Evolutionary conservation across 2,797 vertebrate genomes (phyloP).

Genomic region (Rousettus madagascariensis): DNA sequence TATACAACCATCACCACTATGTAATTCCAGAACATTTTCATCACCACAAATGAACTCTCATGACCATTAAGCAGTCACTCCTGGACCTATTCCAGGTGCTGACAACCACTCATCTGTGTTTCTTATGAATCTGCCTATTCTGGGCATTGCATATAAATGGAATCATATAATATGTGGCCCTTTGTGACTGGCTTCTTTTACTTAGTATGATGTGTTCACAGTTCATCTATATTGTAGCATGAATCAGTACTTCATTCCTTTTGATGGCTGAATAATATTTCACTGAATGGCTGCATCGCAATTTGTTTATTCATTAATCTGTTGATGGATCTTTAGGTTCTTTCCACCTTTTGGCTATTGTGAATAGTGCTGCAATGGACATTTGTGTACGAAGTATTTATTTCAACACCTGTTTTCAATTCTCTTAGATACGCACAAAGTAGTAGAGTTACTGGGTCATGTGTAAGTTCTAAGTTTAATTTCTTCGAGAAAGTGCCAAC

Average conservation of each 20-base stretch:
- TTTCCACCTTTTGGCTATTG: not conserved
- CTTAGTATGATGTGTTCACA: not conserved
- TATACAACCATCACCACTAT: not conserved
- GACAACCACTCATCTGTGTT: not conserved
- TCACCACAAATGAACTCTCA: not conserved
- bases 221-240: not conserved
- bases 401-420: not conserved
- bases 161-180: not conserved
- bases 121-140: not conserved
- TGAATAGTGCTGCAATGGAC: not conserved
- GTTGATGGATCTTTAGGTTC: not conserved
- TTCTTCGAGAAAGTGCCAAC: not conserved
- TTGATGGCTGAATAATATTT: not conserved
- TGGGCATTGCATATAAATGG: too few species aligned
- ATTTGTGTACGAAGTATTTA: not conserved
- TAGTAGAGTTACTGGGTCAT: not conserved
- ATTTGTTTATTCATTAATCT: not conserved
- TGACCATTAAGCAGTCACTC: not conserved
- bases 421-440: not conserved
- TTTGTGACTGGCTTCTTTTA: not conserved
- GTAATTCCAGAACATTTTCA: not conserved
- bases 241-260: not conserved
- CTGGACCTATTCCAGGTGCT: not conserved
- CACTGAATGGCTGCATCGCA: not conserved
- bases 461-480: not conserved